Evolutionary conservation across 2,113 vertebrate species (phyloP).

Genomic region (Crotalus horridus): DNA sequence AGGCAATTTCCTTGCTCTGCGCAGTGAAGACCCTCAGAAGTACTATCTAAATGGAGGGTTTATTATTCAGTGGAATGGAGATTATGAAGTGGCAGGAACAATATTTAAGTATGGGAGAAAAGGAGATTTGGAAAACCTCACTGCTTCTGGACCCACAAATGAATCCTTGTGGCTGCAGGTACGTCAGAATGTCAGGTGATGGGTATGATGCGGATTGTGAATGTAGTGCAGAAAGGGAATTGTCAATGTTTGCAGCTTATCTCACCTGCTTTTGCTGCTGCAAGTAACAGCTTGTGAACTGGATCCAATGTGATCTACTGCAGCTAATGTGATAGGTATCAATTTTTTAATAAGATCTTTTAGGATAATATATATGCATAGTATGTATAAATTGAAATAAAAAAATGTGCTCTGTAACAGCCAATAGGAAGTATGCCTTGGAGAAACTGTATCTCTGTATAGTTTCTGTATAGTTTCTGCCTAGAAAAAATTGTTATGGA

Average conservation of each 20-base stretch:
- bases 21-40: conserved; percentile 80
- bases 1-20: conserved; percentile 91
- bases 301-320: not conserved
- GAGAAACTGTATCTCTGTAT: not conserved
- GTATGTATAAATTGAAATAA: not conserved
- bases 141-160: conserved; percentile 87
- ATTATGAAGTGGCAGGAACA: conserved; percentile 88
- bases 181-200: not conserved
- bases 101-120: conserved; percentile 88
- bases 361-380: not conserved
- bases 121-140: conserved; percentile 91
- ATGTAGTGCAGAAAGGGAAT: not conserved
- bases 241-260: not conserved
- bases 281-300: not conserved
- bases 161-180: conserved; percentile 94
- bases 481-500: not conserved
- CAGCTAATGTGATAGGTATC: not conserved
- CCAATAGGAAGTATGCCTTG: not conserved
- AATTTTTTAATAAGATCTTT: not conserved
- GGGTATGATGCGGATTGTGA: not conserved
- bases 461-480: not conserved
- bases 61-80: conserved; percentile 98
- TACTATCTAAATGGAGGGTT: conserved; percentile 94
- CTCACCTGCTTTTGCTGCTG: not conserved
- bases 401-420: not conserved